Evolutionary conservation across 2,888 invertebrate species (phyloP).

Genomic region (Melinaea menophilus): DNA sequence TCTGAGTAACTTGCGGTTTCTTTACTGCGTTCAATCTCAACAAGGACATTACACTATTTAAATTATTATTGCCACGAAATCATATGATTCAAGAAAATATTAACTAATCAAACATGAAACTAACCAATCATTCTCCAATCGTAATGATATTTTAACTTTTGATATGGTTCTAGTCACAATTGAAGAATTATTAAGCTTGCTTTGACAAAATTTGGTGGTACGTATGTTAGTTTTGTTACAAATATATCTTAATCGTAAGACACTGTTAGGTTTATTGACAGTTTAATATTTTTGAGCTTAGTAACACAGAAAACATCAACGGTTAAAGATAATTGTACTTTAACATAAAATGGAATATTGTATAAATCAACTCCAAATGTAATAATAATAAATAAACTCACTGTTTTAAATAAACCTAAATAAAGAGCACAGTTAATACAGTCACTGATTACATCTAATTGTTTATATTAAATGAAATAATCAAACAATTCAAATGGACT

Average conservation of each 20-base stretch:
- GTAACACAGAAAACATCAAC: not conserved
- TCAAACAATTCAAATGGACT: conserved; percentile 1
- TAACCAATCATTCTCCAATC: not conserved
- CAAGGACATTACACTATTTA: no score
- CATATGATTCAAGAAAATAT: not conserved
- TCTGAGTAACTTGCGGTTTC: no score
- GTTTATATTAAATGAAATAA: conserved; percentile 2
- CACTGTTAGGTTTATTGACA: not conserved
- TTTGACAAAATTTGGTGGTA: no score
- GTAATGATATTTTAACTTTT: not conserved
- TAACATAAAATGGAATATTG: conserved; percentile 3
- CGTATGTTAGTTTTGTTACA: no score
- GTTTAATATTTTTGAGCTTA: conserved; percentile 3
- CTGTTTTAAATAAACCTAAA: conserved; percentile 1
- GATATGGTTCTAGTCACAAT: conserved; percentile 1
- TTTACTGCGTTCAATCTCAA: no score
- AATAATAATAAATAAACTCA: not conserved
- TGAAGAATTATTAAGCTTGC: not conserved
- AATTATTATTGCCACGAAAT: no score
- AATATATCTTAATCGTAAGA: not conserved
- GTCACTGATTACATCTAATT: conserved; percentile 8
- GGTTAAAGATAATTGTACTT: not conserved
- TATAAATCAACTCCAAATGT: not conserved
- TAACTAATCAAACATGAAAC: not conserved
- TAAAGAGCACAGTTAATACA: conserved; percentile 4